Evolutionary conservation across 2,797 vertebrate genomes (phyloP).

Genomic region (Phaenicophaeus curvirostris): DNA sequence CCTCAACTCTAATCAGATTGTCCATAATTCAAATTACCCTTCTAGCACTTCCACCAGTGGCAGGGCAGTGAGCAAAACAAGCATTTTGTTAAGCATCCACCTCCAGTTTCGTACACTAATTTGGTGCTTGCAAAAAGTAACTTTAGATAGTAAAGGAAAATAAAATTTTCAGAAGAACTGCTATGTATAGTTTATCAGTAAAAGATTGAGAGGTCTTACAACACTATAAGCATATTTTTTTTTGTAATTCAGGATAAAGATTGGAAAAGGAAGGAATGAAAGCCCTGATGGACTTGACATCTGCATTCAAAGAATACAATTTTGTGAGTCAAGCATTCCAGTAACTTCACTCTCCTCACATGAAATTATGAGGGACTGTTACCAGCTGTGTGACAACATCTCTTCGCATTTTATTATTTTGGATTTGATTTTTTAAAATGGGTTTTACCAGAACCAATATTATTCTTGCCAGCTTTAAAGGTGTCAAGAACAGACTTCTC

Average conservation of each 20-base stretch:
- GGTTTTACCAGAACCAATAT: constrained; percentile 51
- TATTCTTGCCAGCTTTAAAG: constrained; percentile 39
- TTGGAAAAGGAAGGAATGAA: not conserved
- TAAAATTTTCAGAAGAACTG: not conserved
- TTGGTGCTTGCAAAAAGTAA: not conserved
- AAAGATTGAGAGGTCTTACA: not conserved
- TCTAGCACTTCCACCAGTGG: not conserved
- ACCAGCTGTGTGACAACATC: not conserved
- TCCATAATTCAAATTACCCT: not conserved
- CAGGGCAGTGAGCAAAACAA: not conserved
- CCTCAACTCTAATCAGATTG: not conserved
- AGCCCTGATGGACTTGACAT: not conserved
- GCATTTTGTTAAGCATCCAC: not conserved
- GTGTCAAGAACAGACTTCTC: not conserved
- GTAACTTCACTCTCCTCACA: not conserved
- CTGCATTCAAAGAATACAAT: not conserved
- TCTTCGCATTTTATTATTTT: constrained; percentile 32
- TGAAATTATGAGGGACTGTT: not conserved
- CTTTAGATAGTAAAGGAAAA: not conserved
- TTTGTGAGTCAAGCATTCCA: not conserved
- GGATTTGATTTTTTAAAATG: constrained; percentile 30
- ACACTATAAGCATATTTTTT: not conserved
- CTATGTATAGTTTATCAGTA: not conserved
- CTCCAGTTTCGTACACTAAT: not conserved
- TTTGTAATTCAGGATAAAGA: not conserved